These are phyloP conservation scores for Trissolcus basalis DNA, from an alignment of 1,140 invertebrate genomes.

Conservation along the genomic window DNA sequence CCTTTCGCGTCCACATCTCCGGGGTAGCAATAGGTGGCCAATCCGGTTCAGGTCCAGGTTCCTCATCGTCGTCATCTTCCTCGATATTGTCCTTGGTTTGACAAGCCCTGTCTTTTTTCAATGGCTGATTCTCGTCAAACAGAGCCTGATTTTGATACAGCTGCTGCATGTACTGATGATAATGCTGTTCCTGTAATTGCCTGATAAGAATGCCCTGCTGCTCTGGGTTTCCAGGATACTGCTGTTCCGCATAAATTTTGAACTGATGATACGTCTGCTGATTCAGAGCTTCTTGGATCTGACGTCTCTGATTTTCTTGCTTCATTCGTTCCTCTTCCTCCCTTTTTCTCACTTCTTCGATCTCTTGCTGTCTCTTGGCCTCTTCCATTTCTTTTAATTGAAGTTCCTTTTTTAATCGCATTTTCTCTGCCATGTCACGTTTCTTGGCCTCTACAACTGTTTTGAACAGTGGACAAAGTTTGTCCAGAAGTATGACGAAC, in stretches of 20 bases:
- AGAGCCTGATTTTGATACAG: constrained; percentile 81
- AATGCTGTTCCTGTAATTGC: constrained; percentile 97
- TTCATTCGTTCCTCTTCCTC: constrained; percentile 78
- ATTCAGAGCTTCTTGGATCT: constrained; percentile 97
- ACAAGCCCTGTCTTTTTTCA: constrained; percentile 56
- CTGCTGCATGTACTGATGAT: constrained; percentile 97
- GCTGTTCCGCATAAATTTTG: constrained; percentile 94
- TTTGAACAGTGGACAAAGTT: constrained; percentile 91
- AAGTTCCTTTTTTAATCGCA: constrained; percentile 77
- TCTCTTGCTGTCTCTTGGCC: constrained; percentile 76
- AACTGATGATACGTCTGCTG: constrained; percentile 97
- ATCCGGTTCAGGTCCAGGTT: constrained; percentile 58
- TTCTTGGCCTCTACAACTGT: constrained; percentile 94
- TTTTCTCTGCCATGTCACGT: constrained; percentile 87
- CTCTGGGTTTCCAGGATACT: constrained; percentile 94
- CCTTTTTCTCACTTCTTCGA: constrained; percentile 80
- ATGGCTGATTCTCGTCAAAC: constrained; percentile 76
- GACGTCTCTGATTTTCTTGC: constrained; percentile 81
- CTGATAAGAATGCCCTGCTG: constrained; percentile 94
- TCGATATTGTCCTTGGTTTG: constrained; percentile 51
- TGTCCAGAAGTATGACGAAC: constrained; percentile 92
- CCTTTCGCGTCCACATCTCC: constrained; percentile 95
- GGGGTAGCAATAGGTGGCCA: constrained; percentile 83
- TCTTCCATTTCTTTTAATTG: constrained; percentile 76
- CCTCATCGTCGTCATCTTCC: constrained; percentile 56